Evolutionary conservation across 2,113 vertebrate species (phyloP).

Genomic region (Mustela nigripes): DNA sequence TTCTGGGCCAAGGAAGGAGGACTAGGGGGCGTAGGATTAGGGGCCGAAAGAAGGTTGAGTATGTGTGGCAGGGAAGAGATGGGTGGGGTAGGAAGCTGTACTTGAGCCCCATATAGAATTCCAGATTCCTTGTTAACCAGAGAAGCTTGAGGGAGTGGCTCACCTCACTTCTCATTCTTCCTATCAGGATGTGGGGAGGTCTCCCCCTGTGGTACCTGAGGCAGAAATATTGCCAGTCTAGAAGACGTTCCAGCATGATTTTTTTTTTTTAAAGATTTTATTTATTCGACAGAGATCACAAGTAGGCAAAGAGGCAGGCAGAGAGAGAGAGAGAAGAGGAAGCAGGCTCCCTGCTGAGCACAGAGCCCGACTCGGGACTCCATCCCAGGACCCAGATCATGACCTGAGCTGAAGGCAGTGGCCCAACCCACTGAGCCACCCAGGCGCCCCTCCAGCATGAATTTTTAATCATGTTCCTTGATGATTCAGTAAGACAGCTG

Average conservation of each 20-base stretch:
- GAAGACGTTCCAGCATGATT: not conserved
- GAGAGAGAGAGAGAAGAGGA: too few species aligned
- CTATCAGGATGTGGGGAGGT: not conserved
- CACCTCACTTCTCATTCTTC: not conserved
- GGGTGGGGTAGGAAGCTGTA: not conserved
- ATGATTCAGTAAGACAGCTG: not conserved
- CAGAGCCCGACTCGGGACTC: too few species aligned
- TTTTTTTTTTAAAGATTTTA: not conserved
- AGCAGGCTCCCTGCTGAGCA: too few species aligned
- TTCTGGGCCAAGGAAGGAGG: not conserved
- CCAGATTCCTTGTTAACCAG: not conserved
- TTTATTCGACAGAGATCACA: too few species aligned
- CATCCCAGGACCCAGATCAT: too few species aligned
- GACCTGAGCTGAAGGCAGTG: too few species aligned
- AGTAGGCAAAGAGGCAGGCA: too few species aligned
- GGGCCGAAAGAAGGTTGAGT: not conserved
- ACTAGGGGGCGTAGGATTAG: not conserved
- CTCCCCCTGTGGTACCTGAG: not conserved
- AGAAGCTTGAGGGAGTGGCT: not conserved
- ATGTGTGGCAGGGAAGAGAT: not conserved
- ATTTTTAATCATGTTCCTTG: not conserved
- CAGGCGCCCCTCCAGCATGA: not conserved
- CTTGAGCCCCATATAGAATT: not conserved
- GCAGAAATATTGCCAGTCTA: not conserved
- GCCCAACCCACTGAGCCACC: too few species aligned